Evolutionary conservation across 2,113 vertebrate genomes (phyloP).

Genomic region (Rattus norvegicus): DNA sequence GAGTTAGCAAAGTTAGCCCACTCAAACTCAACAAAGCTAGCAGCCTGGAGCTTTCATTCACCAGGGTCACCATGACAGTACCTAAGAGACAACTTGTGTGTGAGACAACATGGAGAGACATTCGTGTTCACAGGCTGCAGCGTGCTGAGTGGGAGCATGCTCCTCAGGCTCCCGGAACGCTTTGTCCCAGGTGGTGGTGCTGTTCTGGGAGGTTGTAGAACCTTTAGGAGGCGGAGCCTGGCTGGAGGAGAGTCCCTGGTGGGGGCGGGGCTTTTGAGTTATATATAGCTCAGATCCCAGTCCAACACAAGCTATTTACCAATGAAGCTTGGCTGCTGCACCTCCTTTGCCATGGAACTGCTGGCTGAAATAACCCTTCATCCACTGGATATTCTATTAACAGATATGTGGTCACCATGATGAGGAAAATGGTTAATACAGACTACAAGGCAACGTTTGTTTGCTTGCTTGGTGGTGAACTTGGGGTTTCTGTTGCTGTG

Average conservation of each 20-base stretch:
- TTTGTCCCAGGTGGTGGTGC: background rate
- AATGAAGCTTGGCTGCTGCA: background rate
- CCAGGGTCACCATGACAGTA: background rate
- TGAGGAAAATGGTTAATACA: background rate
- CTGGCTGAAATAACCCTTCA: background rate
- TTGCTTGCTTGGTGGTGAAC: background rate
- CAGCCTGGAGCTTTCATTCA: background rate
- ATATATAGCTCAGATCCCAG: background rate
- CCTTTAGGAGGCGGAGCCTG: background rate
- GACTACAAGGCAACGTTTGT: background rate
- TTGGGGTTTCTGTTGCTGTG: background rate
- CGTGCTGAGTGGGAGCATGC: background rate
- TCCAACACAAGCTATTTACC: background rate
- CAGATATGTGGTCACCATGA: background rate
- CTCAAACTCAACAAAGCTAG: background rate
- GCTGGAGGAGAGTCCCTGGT: background rate
- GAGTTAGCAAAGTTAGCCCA: background rate
- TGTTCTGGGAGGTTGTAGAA: background rate
- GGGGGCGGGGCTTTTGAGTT: background rate
- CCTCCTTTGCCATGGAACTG: background rate
- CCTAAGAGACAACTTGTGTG: background rate
- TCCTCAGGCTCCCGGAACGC: background rate
- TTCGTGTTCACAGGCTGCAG: background rate
- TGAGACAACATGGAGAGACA: background rate
- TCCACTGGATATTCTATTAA: background rate